Evolutionary conservation across 2,113 vertebrate species (phyloP).

Genomic region (Lycocorax pyrrhopterus): DNA sequence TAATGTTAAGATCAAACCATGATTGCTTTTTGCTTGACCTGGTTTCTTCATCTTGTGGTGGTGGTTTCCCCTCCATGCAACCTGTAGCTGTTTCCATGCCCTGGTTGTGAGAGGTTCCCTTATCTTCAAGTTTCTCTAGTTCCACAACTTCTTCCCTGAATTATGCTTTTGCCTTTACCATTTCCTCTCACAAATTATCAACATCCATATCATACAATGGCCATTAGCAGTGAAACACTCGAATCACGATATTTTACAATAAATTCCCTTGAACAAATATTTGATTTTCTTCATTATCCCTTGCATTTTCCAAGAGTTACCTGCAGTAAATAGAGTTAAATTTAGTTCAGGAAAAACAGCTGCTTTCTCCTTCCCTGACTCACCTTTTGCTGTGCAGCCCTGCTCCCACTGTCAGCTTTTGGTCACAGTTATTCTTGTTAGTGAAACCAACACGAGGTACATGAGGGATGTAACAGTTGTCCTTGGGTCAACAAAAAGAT

Average conservation of each 20-base stretch:
- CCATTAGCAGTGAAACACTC: background rate
- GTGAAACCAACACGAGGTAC: background rate
- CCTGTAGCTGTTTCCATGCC: background rate
- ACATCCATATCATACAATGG: background rate
- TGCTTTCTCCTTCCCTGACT: background rate
- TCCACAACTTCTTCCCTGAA: background rate
- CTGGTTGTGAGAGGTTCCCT: background rate
- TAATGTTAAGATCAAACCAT: background rate
- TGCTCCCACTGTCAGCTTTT: background rate
- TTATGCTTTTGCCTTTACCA: background rate
- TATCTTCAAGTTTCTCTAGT: background rate
- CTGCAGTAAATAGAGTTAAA: background rate
- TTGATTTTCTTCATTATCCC: background rate
- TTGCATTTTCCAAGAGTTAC: background rate
- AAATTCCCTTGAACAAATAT: background rate
- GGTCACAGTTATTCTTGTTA: background rate
- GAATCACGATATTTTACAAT: background rate
- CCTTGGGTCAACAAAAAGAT: background rate
- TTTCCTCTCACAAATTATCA: background rate
- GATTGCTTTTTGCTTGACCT: background rate
- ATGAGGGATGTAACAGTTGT: background rate
- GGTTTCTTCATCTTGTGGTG: background rate
- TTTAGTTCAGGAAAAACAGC: background rate
- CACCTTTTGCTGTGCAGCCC: background rate
- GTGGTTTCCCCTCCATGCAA: background rate